phyloP scores from a whole-genome alignment of 2,797 vertebrate genomes.

The Sebastes nivosus region DNA sequence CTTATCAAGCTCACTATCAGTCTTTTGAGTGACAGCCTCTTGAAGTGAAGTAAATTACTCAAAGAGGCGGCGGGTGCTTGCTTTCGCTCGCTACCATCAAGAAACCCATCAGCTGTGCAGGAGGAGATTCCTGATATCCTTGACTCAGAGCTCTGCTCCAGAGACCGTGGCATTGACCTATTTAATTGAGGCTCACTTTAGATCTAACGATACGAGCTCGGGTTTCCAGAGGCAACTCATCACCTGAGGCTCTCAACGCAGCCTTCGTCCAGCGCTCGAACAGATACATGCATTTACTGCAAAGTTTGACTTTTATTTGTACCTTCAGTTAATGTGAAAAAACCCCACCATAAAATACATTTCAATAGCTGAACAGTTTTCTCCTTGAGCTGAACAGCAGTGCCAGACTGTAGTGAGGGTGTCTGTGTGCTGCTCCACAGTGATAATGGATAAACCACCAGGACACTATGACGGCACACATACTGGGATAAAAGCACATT shows the following conservation, averaged over 20 bases:
- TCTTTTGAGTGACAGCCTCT: constrained; percentile 58
- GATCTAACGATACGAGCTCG: constrained; percentile 45
- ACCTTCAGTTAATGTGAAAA: not conserved
- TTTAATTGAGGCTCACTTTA: constrained; percentile 63
- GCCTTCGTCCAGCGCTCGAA: not conserved
- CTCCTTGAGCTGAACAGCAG: not conserved
- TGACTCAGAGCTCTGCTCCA: constrained; percentile 47
- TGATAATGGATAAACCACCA: not conserved
- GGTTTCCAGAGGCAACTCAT: constrained; percentile 42
- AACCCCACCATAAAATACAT: not conserved
- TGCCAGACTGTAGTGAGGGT: not conserved
- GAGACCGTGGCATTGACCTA: constrained; percentile 11
- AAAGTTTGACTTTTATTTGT: constrained; percentile 18
- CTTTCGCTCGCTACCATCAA: constrained; percentile 32
- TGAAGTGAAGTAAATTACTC: constrained; percentile 66
- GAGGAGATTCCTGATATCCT: constrained; percentile 63
- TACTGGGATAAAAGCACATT: constrained; percentile 22
- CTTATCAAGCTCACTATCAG: constrained; percentile 42
- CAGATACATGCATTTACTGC: constrained; percentile 25
- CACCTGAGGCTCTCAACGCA: not conserved
- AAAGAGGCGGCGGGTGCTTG: constrained; percentile 41
- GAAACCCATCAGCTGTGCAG: constrained; percentile 56
- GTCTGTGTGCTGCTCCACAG: not conserved
- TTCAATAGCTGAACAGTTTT: not conserved
- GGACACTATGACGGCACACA: constrained; percentile 14